Base-by-base conservation (phyloP, 2,888 invertebrate genomes). In the Hypselothyrea guttata region DNA sequence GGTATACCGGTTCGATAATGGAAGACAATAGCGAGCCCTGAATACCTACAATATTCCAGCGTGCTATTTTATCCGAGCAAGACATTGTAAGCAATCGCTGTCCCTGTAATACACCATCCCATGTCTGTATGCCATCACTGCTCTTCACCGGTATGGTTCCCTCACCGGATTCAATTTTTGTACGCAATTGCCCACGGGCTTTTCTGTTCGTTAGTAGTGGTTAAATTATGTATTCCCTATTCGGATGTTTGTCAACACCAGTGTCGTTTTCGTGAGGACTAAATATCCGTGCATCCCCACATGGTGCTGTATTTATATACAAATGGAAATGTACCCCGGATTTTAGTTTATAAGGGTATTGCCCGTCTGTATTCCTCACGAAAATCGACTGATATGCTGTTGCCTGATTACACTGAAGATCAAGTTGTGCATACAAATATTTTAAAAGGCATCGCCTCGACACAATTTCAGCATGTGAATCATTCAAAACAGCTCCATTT, bases 221-320 rank as follows among this genome's bases (percentile, higher is more conserved):
- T 63, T 44, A 49, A 56, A 47, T 38, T 56, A 51, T 58, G 37
- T 53, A 44, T 68, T 46, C 52, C 68, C 90, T 90, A 88, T 90
- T 90, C 78, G 90, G 90, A 89, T 90, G 90, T 87, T 90, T 90
- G 87, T 90, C 89, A 86, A 90, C 88, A 88, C 89, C 90, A 84
- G 65, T 88, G 57, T 92, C 92, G 76, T 93, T 93, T 91, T 96
- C 97, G 90, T 96, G 97, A 35, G 96, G 97, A 75, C 95, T 96
- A 92, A 97, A 98, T 86, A 98, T 96, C 83, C 96, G 92, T 3
- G 97, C 97, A 91, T 98, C 98, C 4, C 99, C 99, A 91, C 99
- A 99, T 2, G 99, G 99, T 37, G 98, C 97, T 22, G 98, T 98
- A 91, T 96, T 98, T 83, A 99, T 97, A 91, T 97, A 99, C 84